Base-by-base conservation (phyloP, 2,888 invertebrate genomes). In the Taphrorychus bicolor region DNA sequence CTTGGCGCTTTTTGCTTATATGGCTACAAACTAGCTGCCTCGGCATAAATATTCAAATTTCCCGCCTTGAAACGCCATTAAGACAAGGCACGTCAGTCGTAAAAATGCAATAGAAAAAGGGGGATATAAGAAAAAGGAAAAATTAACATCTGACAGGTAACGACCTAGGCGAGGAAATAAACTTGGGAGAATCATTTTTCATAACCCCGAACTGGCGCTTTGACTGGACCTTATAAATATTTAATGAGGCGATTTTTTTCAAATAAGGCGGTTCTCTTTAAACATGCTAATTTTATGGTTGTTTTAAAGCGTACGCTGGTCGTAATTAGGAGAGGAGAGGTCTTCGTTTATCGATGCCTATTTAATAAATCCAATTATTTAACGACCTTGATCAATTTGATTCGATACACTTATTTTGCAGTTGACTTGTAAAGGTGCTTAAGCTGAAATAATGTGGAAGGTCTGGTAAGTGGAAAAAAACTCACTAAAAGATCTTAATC, bases 221-320 rank as follows among this genome's bases (percentile, higher is more conserved):
- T 54, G 61, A 61, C 61, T 57, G 56, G 48, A 42, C 63, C 77
- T 79, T 76, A 79, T 79, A 78, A 78, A 79, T 79, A 78, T 78
- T 78, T 78, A 78, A 79, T 77, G 78, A 78, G 77, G 70, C 65
- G 73, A 70, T 62, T 62, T 62, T 62, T 66, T 66, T 63, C 69
- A 72, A 72, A 74, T 64, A 72, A 75, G 74, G 76, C 78, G 78
- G 77, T 73, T 49, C 70, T 73, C 74, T 73, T 76, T 74, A 78
- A 71, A 69, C 73, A 78, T 78, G 79, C 76, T 79, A 78, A 78
- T 79, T 78, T 79, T 76, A 78, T 78, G 72, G 77, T 77, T 76
- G 78, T 77, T 77, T 77, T 77, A 76, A 76, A 65, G 64, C 60
- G 64, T 57, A 64, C 60, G 60, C 42, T 52, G 59, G 17, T 16